Evolutionary conservation across 1,140 invertebrate genomes (phyloP), one percentile per base, ranked within the genome.

Genomic region (Anadara kagoshimensis): DNA sequence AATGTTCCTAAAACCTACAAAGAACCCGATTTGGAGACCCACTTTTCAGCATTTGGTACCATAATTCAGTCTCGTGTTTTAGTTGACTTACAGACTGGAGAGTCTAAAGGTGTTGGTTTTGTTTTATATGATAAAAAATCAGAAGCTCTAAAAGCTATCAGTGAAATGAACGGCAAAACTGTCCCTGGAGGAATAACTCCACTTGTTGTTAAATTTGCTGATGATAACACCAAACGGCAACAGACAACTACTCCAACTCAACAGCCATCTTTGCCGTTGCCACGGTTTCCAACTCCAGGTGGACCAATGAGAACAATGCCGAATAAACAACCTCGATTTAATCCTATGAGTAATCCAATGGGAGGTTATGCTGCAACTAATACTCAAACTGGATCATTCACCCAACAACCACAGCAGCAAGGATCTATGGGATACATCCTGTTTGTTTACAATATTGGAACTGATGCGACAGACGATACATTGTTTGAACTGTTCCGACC

Each of bases 41-140:
- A 96, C 84, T 97, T 97, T 90, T 93, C 93, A 73, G 93, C 94
- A 85, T 97, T 93, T 90, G 96, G 96, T 36, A 92, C 93, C 69
- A 97, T 97, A 85, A 94, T 97, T 72, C 95, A 97, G 89, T 95
- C 95, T 86, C 95, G 96, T 85, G 93, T 97, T 76, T 90, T 97
- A 63, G 93, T 94, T 77, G 95, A 97, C 86, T 96, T 96, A 90
- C 91, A 93, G 41, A 96, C 94, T 44, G 95, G 95, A 44, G 91
- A 94, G 76, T 94, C 95, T 11, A 89, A 95, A 82, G 95, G 96
- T 36, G 95, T 97, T 57, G 96, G 95, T 5, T 97, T 97, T 91
- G 95, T 97, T 0, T 91, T 99, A 10, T 88, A 83, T 61, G 80
- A 85, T 41, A 83, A 79, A 7, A 77, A 80, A 26, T 54, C 76